These are phyloP conservation scores for Erythrolamprus reginae DNA, from an alignment of 2,113 vertebrate genomes.

Conservation along the genomic window DNA sequence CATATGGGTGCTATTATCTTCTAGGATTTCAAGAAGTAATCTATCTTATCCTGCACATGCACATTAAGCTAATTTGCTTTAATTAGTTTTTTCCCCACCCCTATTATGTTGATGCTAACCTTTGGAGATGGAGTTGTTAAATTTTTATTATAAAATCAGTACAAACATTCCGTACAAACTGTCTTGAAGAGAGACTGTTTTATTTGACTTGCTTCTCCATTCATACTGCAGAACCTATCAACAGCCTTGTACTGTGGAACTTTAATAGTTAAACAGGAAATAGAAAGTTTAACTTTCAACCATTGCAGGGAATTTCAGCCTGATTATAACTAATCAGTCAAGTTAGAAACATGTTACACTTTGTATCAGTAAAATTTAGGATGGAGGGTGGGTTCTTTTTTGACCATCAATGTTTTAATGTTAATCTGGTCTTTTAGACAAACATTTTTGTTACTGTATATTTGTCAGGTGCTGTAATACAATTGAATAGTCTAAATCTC, in stretches of 20 bases:
- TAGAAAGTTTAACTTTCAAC: slow-evolving; percentile 31
- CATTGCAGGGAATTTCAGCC: slow-evolving; percentile 35
- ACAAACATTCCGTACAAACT: slow-evolving; percentile 11
- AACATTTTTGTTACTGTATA: not conserved
- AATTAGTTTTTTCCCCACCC: slow-evolving; percentile 72
- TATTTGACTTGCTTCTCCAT: slow-evolving; percentile 21
- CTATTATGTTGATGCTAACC: slow-evolving; percentile 71
- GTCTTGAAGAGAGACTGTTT: slow-evolving; percentile 11
- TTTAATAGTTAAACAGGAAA: slow-evolving; percentile 55
- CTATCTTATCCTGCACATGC: slow-evolving; percentile 74
- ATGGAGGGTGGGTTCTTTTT: not conserved
- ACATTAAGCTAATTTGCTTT: slow-evolving; percentile 83
- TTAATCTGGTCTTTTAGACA: not conserved
- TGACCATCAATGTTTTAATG: not conserved
- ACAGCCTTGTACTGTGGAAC: slow-evolving; percentile 28
- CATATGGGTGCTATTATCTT: slow-evolving; percentile 80
- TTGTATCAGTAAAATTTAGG: not conserved
- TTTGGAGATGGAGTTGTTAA: slow-evolving; percentile 60
- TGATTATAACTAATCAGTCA: slow-evolving; percentile 47
- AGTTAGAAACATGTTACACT: not conserved
- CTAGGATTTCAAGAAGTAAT: slow-evolving; percentile 75
- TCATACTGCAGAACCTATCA: not conserved
- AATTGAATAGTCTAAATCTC: not conserved
- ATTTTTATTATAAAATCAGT: slow-evolving; percentile 57
- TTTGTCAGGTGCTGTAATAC: not conserved